Conservation (phyloP, 1,140 invertebrate species). For the Procambarus clarkii region DNA sequence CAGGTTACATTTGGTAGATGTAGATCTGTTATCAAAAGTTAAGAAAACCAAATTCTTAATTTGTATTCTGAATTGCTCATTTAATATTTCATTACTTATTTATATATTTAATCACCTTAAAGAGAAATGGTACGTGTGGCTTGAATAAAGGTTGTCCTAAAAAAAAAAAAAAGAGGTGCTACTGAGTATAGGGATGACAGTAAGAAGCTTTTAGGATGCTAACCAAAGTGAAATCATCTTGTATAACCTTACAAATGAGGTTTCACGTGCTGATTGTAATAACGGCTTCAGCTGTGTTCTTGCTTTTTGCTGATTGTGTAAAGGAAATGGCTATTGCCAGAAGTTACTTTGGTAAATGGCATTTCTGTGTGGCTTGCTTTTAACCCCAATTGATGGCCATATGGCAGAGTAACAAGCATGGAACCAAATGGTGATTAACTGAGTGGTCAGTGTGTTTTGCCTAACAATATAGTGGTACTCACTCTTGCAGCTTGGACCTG, state of each 20-base stretch:
- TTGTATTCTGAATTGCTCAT: no score
- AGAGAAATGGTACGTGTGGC: background rate
- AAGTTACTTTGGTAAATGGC: background rate
- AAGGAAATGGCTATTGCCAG: background rate
- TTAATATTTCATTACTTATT: no score
- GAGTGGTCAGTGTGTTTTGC: conserved; percentile 16
- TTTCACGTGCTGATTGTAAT: background rate
- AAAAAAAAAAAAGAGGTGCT: background rate
- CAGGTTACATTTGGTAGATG: no score
- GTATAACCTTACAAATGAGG: background rate
- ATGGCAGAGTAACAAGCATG: conserved; percentile 1
- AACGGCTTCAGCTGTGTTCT: background rate
- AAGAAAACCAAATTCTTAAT: no score
- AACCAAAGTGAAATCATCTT: background rate
- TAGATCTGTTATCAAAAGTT: no score
- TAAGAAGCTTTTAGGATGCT: background rate
- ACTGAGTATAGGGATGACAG: background rate
- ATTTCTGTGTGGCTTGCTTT: background rate
- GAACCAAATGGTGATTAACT: background rate
- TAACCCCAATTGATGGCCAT: background rate
- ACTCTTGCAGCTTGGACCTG: conserved; percentile 73
- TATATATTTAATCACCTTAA: no score
- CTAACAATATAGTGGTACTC: conserved; percentile 65
- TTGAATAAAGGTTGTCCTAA: background rate
- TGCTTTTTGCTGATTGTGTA: background rate